A percentile compares a stretch with the other conserved stretches of the same genome.
Conservation (phyloP, 2,888 invertebrate genomes). For the Melieria omissa region DNA sequence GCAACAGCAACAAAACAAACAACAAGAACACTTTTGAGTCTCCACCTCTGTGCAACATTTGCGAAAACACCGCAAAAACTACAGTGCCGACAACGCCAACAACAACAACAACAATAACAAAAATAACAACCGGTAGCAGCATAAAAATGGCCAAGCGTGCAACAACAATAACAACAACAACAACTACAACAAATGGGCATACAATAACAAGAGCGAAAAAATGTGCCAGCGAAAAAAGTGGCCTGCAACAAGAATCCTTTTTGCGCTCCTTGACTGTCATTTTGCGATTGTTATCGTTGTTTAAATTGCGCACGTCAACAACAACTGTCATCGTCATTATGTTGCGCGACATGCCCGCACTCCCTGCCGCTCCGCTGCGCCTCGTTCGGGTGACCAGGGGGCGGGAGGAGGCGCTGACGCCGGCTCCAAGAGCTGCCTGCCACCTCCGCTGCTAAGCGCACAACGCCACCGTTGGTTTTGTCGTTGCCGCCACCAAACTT, state of each 20-base stretch:
- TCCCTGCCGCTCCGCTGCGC: constrained; percentile 1
- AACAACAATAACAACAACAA: constrained; percentile 30
- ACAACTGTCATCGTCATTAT: constrained; percentile 51
- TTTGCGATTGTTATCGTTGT: constrained; percentile 52
- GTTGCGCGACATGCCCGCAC: constrained; percentile 5
- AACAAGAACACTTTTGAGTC: too few species aligned
- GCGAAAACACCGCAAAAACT: neutral
- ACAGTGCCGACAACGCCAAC: neutral
- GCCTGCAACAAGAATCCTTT: constrained; percentile 27
- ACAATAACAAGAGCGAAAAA: constrained; percentile 19
- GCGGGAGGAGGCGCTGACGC: too few species aligned
- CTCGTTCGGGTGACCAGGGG: neutral
- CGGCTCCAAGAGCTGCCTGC: neutral
- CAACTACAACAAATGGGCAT: constrained; percentile 25
- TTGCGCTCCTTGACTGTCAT: constrained; percentile 49
- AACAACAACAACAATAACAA: neutral
- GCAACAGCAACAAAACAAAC: too few species aligned
- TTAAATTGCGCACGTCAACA: constrained; percentile 55
- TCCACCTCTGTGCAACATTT: too few species aligned
- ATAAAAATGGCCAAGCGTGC: constrained; percentile 17
- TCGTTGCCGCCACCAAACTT: constrained; percentile 1
- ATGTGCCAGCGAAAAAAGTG: neutral
- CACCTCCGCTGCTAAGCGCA: neutral
- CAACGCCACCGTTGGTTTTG: constrained; percentile 20
- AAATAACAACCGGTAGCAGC: neutral